These are phyloP conservation scores for Crypturellus tataupa DNA, from an alignment of 2,797 vertebrate genomes.

Conservation along the genomic window DNA sequence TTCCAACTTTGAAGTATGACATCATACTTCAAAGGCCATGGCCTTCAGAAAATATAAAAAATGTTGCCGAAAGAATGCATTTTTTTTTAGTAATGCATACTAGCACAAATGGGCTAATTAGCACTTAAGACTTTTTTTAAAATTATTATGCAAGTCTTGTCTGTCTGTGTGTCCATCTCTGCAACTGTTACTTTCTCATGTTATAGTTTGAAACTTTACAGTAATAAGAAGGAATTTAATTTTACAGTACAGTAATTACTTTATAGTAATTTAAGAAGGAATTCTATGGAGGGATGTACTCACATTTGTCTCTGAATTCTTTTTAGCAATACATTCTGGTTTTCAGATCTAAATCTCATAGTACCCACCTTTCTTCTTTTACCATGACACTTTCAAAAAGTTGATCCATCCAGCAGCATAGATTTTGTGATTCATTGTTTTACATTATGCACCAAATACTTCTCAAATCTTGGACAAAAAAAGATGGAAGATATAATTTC, in stretches of 20 bases:
- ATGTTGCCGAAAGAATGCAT: not conserved
- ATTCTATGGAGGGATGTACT: not conserved
- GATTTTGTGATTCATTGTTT: not conserved
- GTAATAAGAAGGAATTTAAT: not conserved
- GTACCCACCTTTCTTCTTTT: not conserved
- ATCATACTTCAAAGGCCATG: not conserved
- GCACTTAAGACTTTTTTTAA: not conserved
- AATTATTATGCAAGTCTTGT: not conserved
- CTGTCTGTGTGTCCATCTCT: not conserved
- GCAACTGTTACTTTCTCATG: not conserved
- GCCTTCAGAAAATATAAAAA: not conserved
- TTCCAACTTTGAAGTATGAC: conserved; percentile 12
- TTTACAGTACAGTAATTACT: too few relatives aligned
- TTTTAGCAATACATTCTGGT: not conserved
- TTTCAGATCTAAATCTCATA: not conserved
- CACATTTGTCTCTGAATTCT: not conserved
- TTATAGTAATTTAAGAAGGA: too few relatives aligned
- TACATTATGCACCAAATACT: not conserved
- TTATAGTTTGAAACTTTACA: not conserved
- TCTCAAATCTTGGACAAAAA: not conserved
- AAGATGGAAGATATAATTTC: not conserved
- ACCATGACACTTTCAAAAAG: not conserved
- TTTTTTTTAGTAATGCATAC: not conserved
- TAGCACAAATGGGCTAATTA: not conserved
- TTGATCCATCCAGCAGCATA: not conserved